Conservation (phyloP, 2,888 invertebrate genomes). For the Chromoteleia sp. region DNA sequence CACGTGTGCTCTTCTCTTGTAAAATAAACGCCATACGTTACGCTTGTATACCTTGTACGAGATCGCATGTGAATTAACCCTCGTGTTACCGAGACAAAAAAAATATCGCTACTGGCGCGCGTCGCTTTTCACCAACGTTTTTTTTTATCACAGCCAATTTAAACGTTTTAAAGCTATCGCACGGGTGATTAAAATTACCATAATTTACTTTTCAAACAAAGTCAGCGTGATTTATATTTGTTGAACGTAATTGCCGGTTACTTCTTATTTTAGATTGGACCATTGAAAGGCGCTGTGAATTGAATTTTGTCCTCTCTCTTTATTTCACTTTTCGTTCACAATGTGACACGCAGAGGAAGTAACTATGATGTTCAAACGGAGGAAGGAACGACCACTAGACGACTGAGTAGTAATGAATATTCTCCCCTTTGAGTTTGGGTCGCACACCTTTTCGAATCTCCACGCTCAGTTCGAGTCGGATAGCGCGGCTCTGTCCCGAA, state of each 20-base stretch:
- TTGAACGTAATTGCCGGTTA: conserved; percentile 36
- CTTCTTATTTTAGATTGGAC: conserved; percentile 42
- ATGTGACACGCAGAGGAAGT: conserved; percentile 40
- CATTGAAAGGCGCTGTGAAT: conserved; percentile 47
- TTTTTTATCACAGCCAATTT: conserved; percentile 56
- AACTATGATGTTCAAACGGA: conserved; percentile 61
- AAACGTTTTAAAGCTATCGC: conserved; percentile 58
- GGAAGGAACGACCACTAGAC: conserved; percentile 77
- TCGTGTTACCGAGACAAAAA: conserved; percentile 71
- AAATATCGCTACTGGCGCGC: conserved; percentile 69
- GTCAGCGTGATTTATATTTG: conserved; percentile 50
- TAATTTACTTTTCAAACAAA: conserved; percentile 64
- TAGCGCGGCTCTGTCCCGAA: conserved; percentile 75
- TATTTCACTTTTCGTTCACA: conserved; percentile 45
- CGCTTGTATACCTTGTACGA: conserved; percentile 81
- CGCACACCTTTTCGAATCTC: conserved; percentile 73
- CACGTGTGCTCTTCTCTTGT: conserved; percentile 79
- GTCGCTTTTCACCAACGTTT: conserved; percentile 53
- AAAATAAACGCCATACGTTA: conserved; percentile 83
- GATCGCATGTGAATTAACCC: conserved; percentile 70
- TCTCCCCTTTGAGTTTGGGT: conserved; percentile 75
- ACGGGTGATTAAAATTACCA: conserved; percentile 65
- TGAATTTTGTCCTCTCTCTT: conserved; percentile 8
- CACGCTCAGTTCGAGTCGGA: conserved; percentile 76
- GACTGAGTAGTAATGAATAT: conserved; percentile 77